A percentile compares a stretch with the other conserved stretches of the same genome.
These are phyloP conservation scores for Agriopis leucophaearia DNA, from an alignment of 2,888 invertebrate species.

Conservation along the genomic window DNA sequence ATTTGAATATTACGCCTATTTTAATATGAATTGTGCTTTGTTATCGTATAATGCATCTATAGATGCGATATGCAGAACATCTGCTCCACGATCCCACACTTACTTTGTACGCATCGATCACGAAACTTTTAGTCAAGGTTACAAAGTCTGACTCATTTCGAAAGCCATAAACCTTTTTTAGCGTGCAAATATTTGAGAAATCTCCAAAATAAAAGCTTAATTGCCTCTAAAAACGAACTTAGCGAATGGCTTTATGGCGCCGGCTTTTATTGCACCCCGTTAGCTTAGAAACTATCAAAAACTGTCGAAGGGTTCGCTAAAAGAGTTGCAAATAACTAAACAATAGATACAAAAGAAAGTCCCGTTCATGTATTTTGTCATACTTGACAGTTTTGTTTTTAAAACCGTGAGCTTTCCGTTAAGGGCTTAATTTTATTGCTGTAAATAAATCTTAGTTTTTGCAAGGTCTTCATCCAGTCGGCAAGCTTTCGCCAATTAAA, in stretches of 20 bases:
- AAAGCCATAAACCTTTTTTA: slow-evolving; percentile 40
- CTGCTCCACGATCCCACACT: slow-evolving; percentile 32
- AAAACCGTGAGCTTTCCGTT: slow-evolving; percentile 62
- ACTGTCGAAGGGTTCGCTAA: slow-evolving; percentile 65
- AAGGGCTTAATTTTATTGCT: slow-evolving; percentile 70
- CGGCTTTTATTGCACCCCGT: slow-evolving; percentile 64
- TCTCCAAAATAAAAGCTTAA: slow-evolving; percentile 41
- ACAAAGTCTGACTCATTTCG: slow-evolving; percentile 34
- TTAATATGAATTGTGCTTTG: slow-evolving; percentile 47
- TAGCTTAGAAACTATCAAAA: slow-evolving; percentile 57
- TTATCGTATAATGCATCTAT: slow-evolving; percentile 45
- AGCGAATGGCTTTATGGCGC: slow-evolving; percentile 53
- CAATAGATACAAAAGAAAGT: slow-evolving; percentile 60
- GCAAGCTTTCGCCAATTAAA: slow-evolving; percentile 45
- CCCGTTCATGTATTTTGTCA: slow-evolving; percentile 55
- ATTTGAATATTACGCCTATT: slow-evolving; percentile 58
- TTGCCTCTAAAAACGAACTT: slow-evolving; percentile 46
- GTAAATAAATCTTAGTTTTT: slow-evolving; percentile 58
- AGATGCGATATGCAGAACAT: slow-evolving; percentile 43
- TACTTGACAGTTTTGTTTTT: slow-evolving; percentile 52
- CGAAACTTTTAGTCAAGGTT: slow-evolving; percentile 23
- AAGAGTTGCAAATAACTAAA: slow-evolving; percentile 73
- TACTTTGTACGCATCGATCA: slow-evolving; percentile 29
- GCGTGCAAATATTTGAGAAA: slow-evolving; percentile 52
- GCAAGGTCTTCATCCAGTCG: slow-evolving; percentile 36